Conservation (phyloP, 2,797 vertebrate genomes). For the Pipistrellus nathusii region DNA sequence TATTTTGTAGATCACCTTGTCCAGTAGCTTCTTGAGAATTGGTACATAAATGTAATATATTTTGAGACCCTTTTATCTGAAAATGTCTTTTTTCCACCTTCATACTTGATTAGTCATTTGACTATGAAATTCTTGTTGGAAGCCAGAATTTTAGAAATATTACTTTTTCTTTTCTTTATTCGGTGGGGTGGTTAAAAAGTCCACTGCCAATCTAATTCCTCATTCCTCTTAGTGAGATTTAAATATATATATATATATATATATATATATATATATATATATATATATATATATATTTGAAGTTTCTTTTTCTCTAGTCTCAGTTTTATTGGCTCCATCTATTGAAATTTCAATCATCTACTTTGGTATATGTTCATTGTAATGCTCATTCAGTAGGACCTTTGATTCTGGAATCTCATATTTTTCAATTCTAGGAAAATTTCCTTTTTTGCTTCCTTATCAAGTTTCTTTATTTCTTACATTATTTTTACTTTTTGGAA, state of each 20-base stretch:
- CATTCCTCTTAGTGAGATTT: background rate
- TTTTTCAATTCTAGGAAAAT: slow-evolving; percentile 18
- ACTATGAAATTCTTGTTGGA: slow-evolving; percentile 32
- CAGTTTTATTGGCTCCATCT: background rate
- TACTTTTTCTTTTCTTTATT: background rate
- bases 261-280: background rate
- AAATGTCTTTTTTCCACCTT: background rate
- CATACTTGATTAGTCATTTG: background rate
- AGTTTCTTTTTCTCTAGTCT: slow-evolving; percentile 11
- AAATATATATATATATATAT: background rate
- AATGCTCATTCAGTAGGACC: background rate
- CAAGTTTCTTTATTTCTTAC: background rate
- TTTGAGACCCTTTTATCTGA: background rate
- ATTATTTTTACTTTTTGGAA: slow-evolving; percentile 25
- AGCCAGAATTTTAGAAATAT: background rate
- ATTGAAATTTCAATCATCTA: background rate
- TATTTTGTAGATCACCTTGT: background rate
- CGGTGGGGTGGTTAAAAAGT: background rate
- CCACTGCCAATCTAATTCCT: background rate
- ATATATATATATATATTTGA: background rate
- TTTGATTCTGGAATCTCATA: background rate
- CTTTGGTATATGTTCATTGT: background rate
- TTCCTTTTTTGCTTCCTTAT: background rate
- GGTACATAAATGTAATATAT: background rate
- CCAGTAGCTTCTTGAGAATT: background rate